A percentile compares a stretch with the other conserved stretches of the same genome.
phyloP scores from a whole-genome alignment of 2,888 invertebrate species.

The Boloria selene region DNA sequence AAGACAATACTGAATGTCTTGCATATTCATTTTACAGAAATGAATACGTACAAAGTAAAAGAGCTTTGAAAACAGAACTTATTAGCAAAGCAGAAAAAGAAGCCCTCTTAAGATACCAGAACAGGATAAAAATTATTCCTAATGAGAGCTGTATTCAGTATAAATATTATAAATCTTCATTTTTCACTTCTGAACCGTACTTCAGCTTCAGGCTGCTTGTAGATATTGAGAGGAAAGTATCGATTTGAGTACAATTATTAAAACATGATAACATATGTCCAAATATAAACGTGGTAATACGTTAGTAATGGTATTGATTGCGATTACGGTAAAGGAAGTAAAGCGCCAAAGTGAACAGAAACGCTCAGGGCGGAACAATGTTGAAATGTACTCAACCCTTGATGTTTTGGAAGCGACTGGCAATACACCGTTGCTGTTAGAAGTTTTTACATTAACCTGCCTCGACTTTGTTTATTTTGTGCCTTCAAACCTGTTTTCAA shows the following conservation, averaged over 20 bases:
- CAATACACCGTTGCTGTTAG: conserved; percentile 60
- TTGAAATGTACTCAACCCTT: conserved; percentile 55
- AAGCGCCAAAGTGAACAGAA: conserved; percentile 38
- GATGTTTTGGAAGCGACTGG: conserved; percentile 65
- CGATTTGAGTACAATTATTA: too few relatives aligned
- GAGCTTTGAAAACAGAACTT: conserved; percentile 47
- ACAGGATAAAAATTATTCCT: conserved; percentile 27
- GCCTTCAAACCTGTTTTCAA: conserved; percentile 63
- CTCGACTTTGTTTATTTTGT: conserved; percentile 69
- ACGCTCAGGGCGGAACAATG: conserved; percentile 44
- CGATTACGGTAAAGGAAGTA: conserved; percentile 28
- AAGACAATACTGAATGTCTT: conserved; percentile 71
- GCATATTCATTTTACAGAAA: conserved; percentile 76
- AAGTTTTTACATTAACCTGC: conserved; percentile 77
- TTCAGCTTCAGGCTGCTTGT: neutral
- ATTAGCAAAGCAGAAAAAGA: conserved; percentile 52
- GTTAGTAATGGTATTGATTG: neutral
- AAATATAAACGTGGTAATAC: neutral
- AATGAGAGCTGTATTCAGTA: conserved; percentile 23
- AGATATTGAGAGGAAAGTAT: neutral
- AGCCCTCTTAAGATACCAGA: conserved; percentile 28
- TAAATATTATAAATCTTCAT: neutral
- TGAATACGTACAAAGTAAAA: conserved; percentile 62
- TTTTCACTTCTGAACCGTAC: neutral
- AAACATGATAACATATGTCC: too few relatives aligned